A percentile compares a stretch with the other conserved stretches of the same genome.
Evolutionary conservation across 2,113 vertebrate species (phyloP).

Genomic region (Morone saxatilis): DNA sequence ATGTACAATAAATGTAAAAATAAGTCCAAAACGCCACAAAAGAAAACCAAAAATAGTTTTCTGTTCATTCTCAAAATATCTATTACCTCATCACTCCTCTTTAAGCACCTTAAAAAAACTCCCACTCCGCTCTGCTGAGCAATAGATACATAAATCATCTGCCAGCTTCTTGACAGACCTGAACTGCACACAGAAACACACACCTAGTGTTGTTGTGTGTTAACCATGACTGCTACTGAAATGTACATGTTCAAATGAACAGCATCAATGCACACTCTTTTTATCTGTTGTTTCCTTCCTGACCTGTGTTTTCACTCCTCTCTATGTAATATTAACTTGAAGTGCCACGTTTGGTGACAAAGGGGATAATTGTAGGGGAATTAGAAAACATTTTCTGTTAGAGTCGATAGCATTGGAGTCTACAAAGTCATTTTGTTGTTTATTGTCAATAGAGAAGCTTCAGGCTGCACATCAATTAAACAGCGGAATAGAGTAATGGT

Average conservation of each 20-base stretch:
- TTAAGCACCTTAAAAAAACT: constrained; percentile 3
- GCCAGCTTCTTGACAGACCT: constrained; percentile 12
- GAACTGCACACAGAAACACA: constrained; percentile 17
- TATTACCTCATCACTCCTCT: constrained; percentile 27
- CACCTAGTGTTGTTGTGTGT: neutral
- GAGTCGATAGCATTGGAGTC: neutral
- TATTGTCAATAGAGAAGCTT: constrained; percentile 1
- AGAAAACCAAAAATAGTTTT: constrained; percentile 28
- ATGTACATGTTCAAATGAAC: neutral
- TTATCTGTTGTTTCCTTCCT: neutral
- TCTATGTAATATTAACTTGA: neutral
- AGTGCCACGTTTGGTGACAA: neutral
- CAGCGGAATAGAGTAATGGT: neutral
- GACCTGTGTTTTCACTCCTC: neutral
- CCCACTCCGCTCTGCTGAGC: constrained; percentile 12
- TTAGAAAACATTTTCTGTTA: neutral
- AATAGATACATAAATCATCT: constrained; percentile 27
- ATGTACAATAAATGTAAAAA: neutral
- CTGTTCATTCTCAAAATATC: constrained; percentile 43
- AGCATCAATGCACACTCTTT: neutral
- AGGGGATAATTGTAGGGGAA: neutral
- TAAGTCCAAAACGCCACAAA: constrained; percentile 13
- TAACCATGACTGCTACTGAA: neutral
- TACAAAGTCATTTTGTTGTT: neutral
- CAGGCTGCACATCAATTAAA: neutral